These are phyloP conservation scores for Allophyes oxyacanthae DNA, from an alignment of 2,888 invertebrate genomes.

Conservation along the genomic window DNA sequence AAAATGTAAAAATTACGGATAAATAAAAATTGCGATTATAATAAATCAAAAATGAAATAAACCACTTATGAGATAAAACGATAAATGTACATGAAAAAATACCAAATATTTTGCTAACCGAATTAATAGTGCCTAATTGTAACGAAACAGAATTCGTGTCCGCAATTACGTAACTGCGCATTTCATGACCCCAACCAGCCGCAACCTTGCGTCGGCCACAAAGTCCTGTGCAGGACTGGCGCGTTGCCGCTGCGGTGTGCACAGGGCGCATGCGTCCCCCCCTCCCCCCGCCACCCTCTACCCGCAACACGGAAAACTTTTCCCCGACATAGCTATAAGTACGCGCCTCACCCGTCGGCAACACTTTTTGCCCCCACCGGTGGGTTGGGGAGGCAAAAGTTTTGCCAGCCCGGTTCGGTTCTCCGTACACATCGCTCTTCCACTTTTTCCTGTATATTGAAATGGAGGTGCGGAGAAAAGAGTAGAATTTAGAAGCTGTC, in stretches of 20 bases:
- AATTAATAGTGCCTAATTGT: background rate
- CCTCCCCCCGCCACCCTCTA: constrained; percentile 71
- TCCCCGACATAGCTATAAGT: constrained; percentile 87
- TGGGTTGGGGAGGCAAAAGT: constrained; percentile 84
- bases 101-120: background rate
- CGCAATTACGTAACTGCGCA: constrained; percentile 70
- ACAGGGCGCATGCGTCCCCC: constrained; percentile 81
- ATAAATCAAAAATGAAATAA: background rate
- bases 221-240: constrained; percentile 83
- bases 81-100: background rate
- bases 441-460: constrained; percentile 89
- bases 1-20: background rate
- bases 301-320: constrained; percentile 90
- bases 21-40: constrained; percentile 1
- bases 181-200: constrained; percentile 47
- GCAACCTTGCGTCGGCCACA: constrained; percentile 65
- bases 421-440: constrained; percentile 88
- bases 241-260: constrained; percentile 78
- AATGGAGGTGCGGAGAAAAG: constrained; percentile 89
- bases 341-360: constrained; percentile 86
- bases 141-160: constrained; percentile 25
- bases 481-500: constrained; percentile 89
- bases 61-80: background rate
- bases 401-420: constrained; percentile 85
- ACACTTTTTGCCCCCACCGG: constrained; percentile 87